A percentile compares a stretch with the other conserved stretches of the same genome.
Conservation (phyloP, 2,888 invertebrate species). For the Adineta ricciae region DNA sequence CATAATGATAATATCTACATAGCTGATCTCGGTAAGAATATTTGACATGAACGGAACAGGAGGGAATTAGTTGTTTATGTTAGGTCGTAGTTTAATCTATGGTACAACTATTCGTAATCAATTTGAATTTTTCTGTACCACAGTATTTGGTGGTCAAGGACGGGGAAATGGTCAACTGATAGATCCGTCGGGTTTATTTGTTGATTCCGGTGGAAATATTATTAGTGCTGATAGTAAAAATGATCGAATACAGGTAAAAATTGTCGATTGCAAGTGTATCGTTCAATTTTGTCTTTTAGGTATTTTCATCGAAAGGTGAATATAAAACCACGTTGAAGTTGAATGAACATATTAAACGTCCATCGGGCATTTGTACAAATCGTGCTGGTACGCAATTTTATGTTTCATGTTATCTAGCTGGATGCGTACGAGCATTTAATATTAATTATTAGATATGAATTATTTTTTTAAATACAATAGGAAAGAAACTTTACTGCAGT, state of each 20-base stretch:
- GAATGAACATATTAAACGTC: not conserved
- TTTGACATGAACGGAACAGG: no score
- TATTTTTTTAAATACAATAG: not conserved
- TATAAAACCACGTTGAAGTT: not conserved
- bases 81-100: slow-evolving; percentile 37
- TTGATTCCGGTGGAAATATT: slow-evolving; percentile 39
- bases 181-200: slow-evolving; percentile 40
- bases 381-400: slow-evolving; percentile 13
- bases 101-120: slow-evolving; percentile 37
- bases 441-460: not conserved
- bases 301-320: not conserved
- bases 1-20: slow-evolving; percentile 38
- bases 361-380: slow-evolving; percentile 4
- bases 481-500: not conserved
- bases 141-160: slow-evolving; percentile 37
- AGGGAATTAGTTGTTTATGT: not conserved
- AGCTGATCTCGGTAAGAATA: slow-evolving; percentile 40
- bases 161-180: slow-evolving; percentile 36
- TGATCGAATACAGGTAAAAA: slow-evolving; percentile 35
- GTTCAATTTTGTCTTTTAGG: not conserved
- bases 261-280: not conserved
- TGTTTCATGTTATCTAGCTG: slow-evolving; percentile 14
- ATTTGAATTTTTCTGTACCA: slow-evolving; percentile 18
- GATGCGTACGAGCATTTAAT: slow-evolving; percentile 10
- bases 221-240: slow-evolving; percentile 42